phyloP scores from a whole-genome alignment of 2,797 vertebrate species.

The Paguma larvata region DNA sequence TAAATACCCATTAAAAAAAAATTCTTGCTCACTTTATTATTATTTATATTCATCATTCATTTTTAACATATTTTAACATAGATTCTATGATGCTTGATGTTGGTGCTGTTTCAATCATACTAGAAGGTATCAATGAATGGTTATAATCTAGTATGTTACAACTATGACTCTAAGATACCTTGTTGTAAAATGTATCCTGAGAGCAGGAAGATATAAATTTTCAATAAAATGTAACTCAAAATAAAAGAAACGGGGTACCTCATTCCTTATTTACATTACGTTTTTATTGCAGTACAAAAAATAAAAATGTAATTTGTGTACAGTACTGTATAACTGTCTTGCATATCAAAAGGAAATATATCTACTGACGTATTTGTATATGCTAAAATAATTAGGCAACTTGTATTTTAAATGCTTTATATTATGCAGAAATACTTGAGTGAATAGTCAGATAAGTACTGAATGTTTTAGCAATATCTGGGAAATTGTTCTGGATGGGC shows the following conservation, averaged over 20 bases:
- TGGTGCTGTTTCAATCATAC: neutral
- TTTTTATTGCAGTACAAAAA: constrained; percentile 40
- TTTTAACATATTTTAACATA: neutral
- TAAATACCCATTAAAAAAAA: constrained; percentile 4
- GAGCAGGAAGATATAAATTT: neutral
- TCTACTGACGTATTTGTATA: neutral
- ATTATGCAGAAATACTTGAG: constrained; percentile 38
- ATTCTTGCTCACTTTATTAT: neutral
- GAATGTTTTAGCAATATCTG: neutral
- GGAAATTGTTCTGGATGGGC: constrained; percentile 10
- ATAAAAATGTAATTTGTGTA: constrained; percentile 42
- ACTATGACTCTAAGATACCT: neutral
- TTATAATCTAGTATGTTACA: neutral
- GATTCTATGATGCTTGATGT: constrained; percentile 9
- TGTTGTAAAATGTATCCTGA: neutral
- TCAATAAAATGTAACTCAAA: neutral
- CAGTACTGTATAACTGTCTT: neutral
- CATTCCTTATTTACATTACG: neutral
- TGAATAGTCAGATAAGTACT: neutral
- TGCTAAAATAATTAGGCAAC: constrained; percentile 6
- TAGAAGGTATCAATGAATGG: neutral
- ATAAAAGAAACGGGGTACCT: neutral
- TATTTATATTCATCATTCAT: neutral
- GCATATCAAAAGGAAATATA: neutral
- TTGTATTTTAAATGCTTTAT: constrained; percentile 50